Percentiles rank a stretch among this genome's conserved stretches.
Evolutionary conservation across 2,113 vertebrate species (phyloP).

Genomic region (Pituophis catenifer): DNA sequence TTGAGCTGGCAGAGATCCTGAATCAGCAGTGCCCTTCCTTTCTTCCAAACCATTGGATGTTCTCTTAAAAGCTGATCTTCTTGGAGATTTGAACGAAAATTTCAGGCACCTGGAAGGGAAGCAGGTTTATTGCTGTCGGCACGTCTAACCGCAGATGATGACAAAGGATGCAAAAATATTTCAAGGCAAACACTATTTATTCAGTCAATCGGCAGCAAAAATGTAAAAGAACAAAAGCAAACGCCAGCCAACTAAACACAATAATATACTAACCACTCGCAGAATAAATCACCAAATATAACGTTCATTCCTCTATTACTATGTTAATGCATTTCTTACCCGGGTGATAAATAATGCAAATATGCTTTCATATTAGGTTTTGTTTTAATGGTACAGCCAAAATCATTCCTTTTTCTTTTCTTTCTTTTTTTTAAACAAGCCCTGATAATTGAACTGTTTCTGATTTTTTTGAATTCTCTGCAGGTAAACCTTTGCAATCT

Average conservation of each 20-base stretch:
- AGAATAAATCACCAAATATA: background rate
- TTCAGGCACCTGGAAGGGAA: background rate
- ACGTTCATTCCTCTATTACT: background rate
- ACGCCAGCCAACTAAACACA: background rate
- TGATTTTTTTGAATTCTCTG: background rate
- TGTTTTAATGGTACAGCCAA: accelerated
- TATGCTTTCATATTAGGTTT: accelerated
- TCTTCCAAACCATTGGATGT: background rate
- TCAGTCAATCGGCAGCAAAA: background rate
- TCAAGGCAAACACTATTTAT: background rate
- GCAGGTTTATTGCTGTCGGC: background rate
- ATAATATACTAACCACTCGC: background rate
- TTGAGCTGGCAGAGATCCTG: slow-evolving; percentile 49
- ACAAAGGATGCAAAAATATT: accelerated
- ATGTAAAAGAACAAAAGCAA: background rate
- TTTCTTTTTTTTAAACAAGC: background rate
- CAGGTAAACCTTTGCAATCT: background rate
- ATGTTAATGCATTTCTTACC: background rate
- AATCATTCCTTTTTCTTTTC: background rate
- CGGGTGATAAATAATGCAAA: accelerated
- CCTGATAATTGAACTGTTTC: background rate
- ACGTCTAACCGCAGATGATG: accelerated
- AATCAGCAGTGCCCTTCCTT: slow-evolving; percentile 5
- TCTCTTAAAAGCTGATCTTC: background rate
- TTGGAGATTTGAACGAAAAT: background rate